Base-by-base conservation (phyloP, 2,113 vertebrate genomes). In the Axis porcinus region DNA sequence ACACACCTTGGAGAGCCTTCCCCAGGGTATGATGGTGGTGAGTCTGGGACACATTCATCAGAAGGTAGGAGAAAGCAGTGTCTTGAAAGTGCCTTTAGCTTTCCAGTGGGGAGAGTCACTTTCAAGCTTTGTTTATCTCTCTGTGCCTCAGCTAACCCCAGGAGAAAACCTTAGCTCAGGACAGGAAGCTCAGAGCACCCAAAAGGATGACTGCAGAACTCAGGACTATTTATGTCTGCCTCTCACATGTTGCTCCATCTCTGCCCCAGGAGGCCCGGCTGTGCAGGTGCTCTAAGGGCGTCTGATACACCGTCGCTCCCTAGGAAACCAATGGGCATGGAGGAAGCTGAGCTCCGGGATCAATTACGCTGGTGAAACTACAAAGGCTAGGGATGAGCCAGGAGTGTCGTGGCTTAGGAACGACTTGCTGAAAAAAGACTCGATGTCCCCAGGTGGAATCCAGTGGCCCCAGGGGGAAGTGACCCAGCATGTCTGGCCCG, bases 171-270 rank as follows among this genome's bases (percentile, higher is more conserved):
- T 83, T 84, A 94, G 94, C 97, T 74, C 83, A 96, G 86, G 94
- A 98, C 96, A 98, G 98, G 97, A 98, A 98, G 94, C 95, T 57
- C 82, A 95, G 95, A 95, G 86, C 47, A 84, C 95, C 94, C 93
- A 57, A 88, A 97, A 97, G 97, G 93, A 94, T 89, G 93, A 92
- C 89, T 91, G 23, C 30, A 91, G 23, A 45, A 43, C 40, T 5
- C 74, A 67, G 43, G 21, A 57, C 94, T 98, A 97, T 98, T 98
- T 97, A 55, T 94, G 70, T 91, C 87, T 92, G 33, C 95, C 33
- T 89, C 89, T 96, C 86, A 33, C 86, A 2, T 27, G 27, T 40
- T 43, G 74, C 58, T 96, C 91, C 7, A 1, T 27, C 55, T 30
- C 3, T 87, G 8, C 74, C 76, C 52, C n/a, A 36, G 86, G 84